Percentiles rank a stretch among this genome's conserved stretches.
Conservation (phyloP, 2,888 invertebrate genomes). For the Cephus sareptanus region DNA sequence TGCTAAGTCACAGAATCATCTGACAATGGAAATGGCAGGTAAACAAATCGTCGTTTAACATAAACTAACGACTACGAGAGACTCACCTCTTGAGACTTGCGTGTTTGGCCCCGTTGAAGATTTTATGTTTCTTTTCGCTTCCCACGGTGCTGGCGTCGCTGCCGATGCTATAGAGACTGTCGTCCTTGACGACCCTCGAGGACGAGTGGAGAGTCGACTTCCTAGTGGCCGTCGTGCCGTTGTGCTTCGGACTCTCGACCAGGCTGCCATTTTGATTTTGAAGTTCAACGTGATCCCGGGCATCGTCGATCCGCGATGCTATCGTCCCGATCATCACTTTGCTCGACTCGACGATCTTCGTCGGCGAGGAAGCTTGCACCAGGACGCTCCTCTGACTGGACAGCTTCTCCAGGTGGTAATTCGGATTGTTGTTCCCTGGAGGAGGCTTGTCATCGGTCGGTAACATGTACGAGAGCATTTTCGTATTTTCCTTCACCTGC, state of each 20-base stretch:
- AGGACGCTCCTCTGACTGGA: background rate
- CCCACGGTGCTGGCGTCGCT: constrained; percentile 74
- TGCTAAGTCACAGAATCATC: background rate
- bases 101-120: constrained; percentile 78
- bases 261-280: constrained; percentile 29
- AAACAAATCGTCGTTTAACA: background rate
- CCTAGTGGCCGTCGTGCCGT: constrained; percentile 59
- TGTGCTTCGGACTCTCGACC: constrained; percentile 60
- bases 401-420: constrained; percentile 9
- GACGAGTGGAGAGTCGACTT: constrained; percentile 56
- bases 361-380: constrained; percentile 27
- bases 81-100: constrained; percentile 78
- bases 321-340: constrained; percentile 45
- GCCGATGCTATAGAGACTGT: constrained; percentile 78
- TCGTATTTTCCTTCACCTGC: constrained; percentile 41
- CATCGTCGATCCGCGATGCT: constrained; percentile 36
- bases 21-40: background rate
- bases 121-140: constrained; percentile 75
- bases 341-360: constrained; percentile 32
- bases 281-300: constrained; percentile 10
- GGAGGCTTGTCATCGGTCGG: constrained; percentile 83
- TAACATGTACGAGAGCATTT: constrained; percentile 84
- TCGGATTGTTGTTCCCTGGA: constrained; percentile 64
- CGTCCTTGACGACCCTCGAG: constrained; percentile 70
- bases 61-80: background rate